Evolutionary conservation across 2,113 vertebrate genomes (phyloP).

Genomic region (Pseudolaguvia tuberculata): DNA sequence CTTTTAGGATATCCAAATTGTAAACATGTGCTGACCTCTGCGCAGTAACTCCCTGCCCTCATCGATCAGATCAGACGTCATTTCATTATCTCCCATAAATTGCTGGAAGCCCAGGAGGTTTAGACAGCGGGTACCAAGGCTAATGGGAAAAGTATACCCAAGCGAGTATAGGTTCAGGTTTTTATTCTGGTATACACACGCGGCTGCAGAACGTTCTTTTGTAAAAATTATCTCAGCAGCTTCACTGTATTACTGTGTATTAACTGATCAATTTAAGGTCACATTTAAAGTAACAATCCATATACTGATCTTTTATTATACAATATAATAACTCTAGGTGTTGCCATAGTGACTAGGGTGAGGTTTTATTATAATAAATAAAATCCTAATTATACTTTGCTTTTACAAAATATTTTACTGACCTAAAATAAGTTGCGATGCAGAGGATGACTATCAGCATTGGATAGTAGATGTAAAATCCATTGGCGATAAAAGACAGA

Average conservation of each 20-base stretch:
- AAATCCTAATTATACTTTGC: not conserved
- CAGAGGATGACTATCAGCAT: slow-evolving; percentile 98
- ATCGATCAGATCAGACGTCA: slow-evolving; percentile 96
- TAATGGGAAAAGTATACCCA: slow-evolving; percentile 55
- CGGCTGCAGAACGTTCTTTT: too few relatives aligned
- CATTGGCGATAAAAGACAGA: slow-evolving; percentile 90
- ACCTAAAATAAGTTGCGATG: slow-evolving; percentile 98
- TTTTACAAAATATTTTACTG: slow-evolving; percentile 38
- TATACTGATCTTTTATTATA: not conserved
- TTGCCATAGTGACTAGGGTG: not conserved
- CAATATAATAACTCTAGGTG: not conserved
- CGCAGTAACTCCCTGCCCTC: slow-evolving; percentile 93
- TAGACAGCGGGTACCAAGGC: slow-evolving; percentile 92
- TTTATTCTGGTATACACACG: too few relatives aligned
- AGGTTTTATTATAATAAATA: too few relatives aligned
- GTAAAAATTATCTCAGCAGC: too few relatives aligned
- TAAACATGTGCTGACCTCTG: slow-evolving; percentile 68
- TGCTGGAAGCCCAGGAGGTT: slow-evolving; percentile 97
- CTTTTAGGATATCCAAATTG: not conserved
- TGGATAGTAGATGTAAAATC: slow-evolving; percentile 98
- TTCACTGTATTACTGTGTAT: not conserved
- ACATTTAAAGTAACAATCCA: not conserved
- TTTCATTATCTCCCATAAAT: slow-evolving; percentile 92
- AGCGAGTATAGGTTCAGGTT: too few relatives aligned
- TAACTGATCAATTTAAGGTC: not conserved